Base-by-base conservation (phyloP, 2,797 vertebrate genomes). In the Champsocephalus gunnari region DNA sequence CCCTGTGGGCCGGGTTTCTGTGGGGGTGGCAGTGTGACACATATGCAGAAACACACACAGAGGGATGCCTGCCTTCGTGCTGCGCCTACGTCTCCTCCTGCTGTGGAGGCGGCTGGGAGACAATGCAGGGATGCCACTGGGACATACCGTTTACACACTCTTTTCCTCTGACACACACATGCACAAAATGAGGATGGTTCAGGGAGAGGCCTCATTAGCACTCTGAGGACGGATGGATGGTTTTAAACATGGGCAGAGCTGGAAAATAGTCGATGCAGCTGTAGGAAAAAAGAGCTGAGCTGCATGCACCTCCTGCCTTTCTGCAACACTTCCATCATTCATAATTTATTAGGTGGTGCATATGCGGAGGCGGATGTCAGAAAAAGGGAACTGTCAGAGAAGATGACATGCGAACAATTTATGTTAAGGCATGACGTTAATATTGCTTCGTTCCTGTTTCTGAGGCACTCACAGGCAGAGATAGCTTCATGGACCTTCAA, bases 11-110 rank as follows among this genome's bases (percentile, higher is more conserved):
- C 2, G 66, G 75, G 80, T 75, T 87, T 71, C 87, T 87, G 90
- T 87, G 89, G 88, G 89, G 92, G 92, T 75, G 85, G 91, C 73
- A 71, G 81, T 64, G 78, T 90, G 87, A 90, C 89, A 92, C 87
- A 90, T 75, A 80, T 80, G 77, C 77, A 88, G 80, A 76, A 76
- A 69, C 70, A 70, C 75, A 82, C 64, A 79, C 67, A 74, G 10
- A 85, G 73, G 87, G 80, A 83, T 71, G 65, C 73, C 74, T 58
- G 73, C 74, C 63, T 13, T 78, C 87, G 84, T 8, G 57, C 81
- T 76, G 82, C 73, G 74, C 82, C 66, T 76, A 57, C 38, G 60
- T 89, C 83, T 85, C 75, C 84, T 82, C 81, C 88, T 60, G 49
- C 74, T 90, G 89, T 28, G 86, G 81, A 86, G 86, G 87, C 65